Conservation (phyloP, 1,140 invertebrate genomes). For the Nebria ingens region DNA sequence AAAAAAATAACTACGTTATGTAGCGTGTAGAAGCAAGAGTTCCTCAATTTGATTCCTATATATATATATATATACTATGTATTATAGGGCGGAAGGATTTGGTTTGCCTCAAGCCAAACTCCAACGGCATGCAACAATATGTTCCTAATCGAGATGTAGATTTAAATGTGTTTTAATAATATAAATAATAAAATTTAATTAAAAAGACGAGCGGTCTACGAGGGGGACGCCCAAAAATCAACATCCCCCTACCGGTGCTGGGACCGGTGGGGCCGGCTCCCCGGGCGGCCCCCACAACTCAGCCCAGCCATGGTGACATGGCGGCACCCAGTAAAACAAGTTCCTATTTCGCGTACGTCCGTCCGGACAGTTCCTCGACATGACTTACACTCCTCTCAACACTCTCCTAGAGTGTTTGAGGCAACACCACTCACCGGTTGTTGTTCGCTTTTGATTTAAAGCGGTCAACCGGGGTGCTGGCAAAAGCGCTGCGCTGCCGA, state of each 20-base stretch:
- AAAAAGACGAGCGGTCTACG: no score
- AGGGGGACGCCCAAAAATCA: no score
- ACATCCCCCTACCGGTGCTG: background rate
- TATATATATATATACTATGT: no score
- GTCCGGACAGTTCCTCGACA: constrained; percentile 27
- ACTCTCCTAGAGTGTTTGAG: background rate
- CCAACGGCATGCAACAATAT: constrained; percentile 7
- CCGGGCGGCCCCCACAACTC: background rate
- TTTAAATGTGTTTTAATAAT: constrained; percentile 1
- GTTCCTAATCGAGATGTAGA: constrained; percentile 9
- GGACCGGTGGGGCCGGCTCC: constrained; percentile 14
- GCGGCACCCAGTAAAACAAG: constrained; percentile 50
- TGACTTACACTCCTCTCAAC: constrained; percentile 14
- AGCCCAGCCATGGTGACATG: constrained; percentile 9
- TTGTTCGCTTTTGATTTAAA: no score
- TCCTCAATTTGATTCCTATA: constrained; percentile 12
- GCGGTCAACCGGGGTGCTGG: no score
- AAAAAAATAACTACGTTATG: background rate
- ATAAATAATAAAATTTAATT: no score
- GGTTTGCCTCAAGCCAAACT: background rate
- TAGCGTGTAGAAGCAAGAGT: constrained; percentile 9
- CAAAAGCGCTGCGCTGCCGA: no score
- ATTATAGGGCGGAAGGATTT: background rate
- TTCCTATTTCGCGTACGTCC: constrained; percentile 43
- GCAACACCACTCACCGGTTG: background rate